Base-by-base conservation (phyloP, 2,888 invertebrate genomes). In the Resseliella maxima region DNA sequence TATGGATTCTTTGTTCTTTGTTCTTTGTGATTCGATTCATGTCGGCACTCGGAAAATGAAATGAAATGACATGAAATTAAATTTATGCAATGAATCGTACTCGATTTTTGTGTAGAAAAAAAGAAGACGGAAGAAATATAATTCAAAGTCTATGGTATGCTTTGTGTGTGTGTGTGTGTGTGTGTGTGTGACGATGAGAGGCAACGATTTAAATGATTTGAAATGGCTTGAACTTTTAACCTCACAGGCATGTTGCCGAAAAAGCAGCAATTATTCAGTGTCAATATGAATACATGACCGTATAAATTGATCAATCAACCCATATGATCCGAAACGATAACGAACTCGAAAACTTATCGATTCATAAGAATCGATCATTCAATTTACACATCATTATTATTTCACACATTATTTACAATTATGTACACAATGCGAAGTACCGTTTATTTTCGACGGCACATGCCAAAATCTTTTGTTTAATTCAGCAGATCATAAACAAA, bases 171-270 rank as follows among this genome's bases (percentile, higher is more conserved):
- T 24, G 59, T 3, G 1, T n/a, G 24, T 24, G 59, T 24, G 10
- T 6, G 24, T 59, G 5, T n/a, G 24, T 24, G 72, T 31, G 35
- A 72, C 31, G 31, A 72, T 5, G 72, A 72, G 15, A 72, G 72
- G 35, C 72, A 72, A n/a, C n/a, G n/a, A 72, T 72, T 72, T 72
- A 72, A 72, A 72, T 72, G 31, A 72, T n/a, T 72, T 72, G 35
- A 72, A 72, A 72, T 72, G 12, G 27, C 31, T 72, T 72, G 35
- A 72, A 72, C 72, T 72, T 72, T n/a, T 72, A 31, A 72, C 72
- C 72, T 72, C 31, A 31, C 5, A 31, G 12, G 72, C 72, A 72
- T 72, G 31, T 59, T 24, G n/a, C 59, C 24, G 15, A 59, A 24
- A n/a, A 27, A 59, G 1, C 0, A 15, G 27, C 59, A 50, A 50